Evolutionary conservation across 2,113 vertebrate genomes (phyloP).

Genomic region (Siniperca chuatsi): DNA sequence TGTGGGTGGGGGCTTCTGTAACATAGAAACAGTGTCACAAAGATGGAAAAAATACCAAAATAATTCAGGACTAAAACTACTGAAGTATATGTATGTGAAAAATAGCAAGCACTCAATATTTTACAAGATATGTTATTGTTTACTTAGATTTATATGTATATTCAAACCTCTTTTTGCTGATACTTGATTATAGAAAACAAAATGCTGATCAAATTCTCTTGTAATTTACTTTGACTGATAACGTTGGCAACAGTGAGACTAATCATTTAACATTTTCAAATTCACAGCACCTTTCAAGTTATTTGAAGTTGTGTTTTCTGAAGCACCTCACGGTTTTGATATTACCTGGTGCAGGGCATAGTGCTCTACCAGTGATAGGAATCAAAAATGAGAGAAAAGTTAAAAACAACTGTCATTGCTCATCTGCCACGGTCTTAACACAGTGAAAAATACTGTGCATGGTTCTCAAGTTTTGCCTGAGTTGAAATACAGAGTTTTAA

Average conservation of each 20-base stretch:
- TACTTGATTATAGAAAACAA: background rate
- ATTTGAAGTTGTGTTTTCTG: constrained; percentile 13
- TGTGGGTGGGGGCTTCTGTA: background rate
- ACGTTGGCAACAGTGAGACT: background rate
- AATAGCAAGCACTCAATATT: background rate
- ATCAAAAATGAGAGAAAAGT: constrained; percentile 30
- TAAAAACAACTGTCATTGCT: constrained; percentile 12
- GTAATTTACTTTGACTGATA: background rate
- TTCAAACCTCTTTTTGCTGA: background rate
- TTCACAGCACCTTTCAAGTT: background rate
- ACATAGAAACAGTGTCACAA: background rate
- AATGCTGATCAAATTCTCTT: background rate
- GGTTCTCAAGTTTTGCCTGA: background rate
- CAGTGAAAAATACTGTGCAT: background rate
- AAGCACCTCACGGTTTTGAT: background rate
- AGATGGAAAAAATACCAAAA: background rate
- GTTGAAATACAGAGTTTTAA: constrained; percentile 28
- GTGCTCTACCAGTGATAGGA: background rate
- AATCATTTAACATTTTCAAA: constrained; percentile 2
- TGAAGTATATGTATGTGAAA: background rate
- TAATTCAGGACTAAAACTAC: background rate
- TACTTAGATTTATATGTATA: background rate
- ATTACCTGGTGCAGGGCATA: background rate
- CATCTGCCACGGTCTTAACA: background rate
- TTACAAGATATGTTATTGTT: background rate